phyloP scores from a whole-genome alignment of 1,140 invertebrate species.

The Conus ventricosus region DNA sequence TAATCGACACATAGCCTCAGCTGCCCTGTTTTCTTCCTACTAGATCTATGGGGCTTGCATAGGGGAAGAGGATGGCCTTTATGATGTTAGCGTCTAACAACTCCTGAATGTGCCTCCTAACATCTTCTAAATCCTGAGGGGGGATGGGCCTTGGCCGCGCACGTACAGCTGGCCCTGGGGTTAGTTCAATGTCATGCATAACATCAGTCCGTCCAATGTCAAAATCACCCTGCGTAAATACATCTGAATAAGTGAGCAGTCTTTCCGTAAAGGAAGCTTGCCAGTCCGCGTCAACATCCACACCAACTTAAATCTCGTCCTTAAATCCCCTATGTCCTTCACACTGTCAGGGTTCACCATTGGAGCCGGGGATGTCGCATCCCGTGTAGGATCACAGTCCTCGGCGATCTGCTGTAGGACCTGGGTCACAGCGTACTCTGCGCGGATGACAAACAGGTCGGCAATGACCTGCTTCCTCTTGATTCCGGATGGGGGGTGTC shows the following conservation, averaged over 20 bases:
- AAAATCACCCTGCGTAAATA: not conserved
- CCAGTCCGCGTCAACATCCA: not conserved
- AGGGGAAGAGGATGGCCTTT: not conserved
- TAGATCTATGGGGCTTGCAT: not conserved
- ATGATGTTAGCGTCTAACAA: not conserved
- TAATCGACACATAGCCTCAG: not conserved
- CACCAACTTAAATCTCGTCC: not conserved
- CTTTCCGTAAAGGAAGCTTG: not conserved
- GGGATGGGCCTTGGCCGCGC: not conserved
- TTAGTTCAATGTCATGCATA: not conserved
- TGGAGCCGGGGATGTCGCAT: not conserved
- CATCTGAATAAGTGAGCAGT: not conserved
- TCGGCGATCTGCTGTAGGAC: not conserved
- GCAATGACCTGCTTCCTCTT: not conserved
- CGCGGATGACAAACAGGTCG: not conserved
- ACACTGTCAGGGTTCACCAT: not conserved
- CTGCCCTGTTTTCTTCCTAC: not conserved
- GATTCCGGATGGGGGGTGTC: not conserved
- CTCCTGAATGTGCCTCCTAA: not conserved
- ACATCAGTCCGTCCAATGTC: not conserved
- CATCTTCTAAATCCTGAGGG: not conserved
- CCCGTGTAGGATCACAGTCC: not conserved
- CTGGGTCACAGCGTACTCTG: not conserved
- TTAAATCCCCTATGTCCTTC: not conserved
- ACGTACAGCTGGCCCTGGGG: not conserved